These are phyloP conservation scores for Anarrhichthys ocellatus DNA, from an alignment of 2,113 vertebrate genomes.

Conservation along the genomic window DNA sequence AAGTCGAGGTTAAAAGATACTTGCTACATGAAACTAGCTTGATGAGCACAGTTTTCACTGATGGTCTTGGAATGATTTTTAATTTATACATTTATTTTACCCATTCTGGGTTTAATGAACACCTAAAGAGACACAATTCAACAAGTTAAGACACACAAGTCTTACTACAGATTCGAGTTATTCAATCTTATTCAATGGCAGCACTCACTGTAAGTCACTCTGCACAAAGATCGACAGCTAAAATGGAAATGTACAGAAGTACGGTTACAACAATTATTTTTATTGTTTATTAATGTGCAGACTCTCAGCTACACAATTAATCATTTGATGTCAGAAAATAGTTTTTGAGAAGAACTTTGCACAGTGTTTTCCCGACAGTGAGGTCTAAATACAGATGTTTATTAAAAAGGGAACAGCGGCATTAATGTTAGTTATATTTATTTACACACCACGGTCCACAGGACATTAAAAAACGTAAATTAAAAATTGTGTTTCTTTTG, in stretches of 20 bases:
- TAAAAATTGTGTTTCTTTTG: background rate
- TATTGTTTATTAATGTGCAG: background rate
- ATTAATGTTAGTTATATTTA: background rate
- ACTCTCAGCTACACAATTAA: background rate
- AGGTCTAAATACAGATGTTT: background rate
- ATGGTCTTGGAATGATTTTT: background rate
- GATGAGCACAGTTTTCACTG: background rate
- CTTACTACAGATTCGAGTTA: background rate
- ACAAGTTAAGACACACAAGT: background rate
- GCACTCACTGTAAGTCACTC: background rate
- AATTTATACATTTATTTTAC: background rate
- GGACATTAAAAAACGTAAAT: too few species aligned
- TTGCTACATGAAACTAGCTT: background rate
- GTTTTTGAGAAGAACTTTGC: background rate
- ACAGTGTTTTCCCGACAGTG: background rate
- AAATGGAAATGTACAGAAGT: background rate
- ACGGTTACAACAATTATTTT: background rate
- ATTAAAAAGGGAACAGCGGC: background rate
- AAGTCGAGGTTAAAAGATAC: conserved; percentile 21
- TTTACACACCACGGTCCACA: conserved; percentile 7
- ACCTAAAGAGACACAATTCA: background rate
- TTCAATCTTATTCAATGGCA: background rate
- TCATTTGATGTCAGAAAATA: background rate
- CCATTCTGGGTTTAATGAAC: background rate
- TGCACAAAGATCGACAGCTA: background rate